Percentiles rank a stretch among this genome's conserved stretches.
phyloP scores from a whole-genome alignment of 2,888 invertebrate species.

The Globia sparganii region DNA sequence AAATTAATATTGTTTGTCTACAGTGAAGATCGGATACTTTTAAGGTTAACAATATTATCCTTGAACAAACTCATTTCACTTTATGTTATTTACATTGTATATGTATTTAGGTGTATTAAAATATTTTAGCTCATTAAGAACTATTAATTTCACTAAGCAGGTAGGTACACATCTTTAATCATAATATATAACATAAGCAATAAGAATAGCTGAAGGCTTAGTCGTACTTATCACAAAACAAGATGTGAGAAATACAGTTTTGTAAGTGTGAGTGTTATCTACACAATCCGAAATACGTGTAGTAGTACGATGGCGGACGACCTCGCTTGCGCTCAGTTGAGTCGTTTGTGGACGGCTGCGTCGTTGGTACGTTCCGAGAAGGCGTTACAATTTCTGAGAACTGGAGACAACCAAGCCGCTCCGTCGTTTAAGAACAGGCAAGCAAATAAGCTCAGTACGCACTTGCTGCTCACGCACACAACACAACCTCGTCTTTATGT shows the following conservation, averaged over 20 bases:
- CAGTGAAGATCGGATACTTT: background rate
- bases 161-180: constrained; percentile 7
- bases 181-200: constrained; percentile 28
- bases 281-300: constrained; percentile 77
- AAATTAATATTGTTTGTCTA: background rate
- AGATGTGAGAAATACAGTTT: constrained; percentile 68
- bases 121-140: constrained; percentile 6
- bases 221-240: constrained; percentile 61
- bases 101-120: background rate
- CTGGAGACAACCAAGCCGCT: constrained; percentile 87
- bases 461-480: constrained; percentile 76
- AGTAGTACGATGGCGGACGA: constrained; percentile 82
- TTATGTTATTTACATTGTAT: background rate
- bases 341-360: constrained; percentile 83
- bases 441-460: constrained; percentile 86
- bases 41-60: background rate
- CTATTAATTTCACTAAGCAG: constrained; percentile 9
- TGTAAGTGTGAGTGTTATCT: constrained; percentile 76
- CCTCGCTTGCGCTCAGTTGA: constrained; percentile 88
- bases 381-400: constrained; percentile 90
- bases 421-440: constrained; percentile 82
- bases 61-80: background rate
- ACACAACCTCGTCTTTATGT: constrained; percentile 51
- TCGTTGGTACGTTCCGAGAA: constrained; percentile 89
- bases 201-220: constrained; percentile 62